These are phyloP conservation scores for Pollenia griseotomentosa DNA, from an alignment of 2,888 invertebrate genomes.

Conservation along the genomic window DNA sequence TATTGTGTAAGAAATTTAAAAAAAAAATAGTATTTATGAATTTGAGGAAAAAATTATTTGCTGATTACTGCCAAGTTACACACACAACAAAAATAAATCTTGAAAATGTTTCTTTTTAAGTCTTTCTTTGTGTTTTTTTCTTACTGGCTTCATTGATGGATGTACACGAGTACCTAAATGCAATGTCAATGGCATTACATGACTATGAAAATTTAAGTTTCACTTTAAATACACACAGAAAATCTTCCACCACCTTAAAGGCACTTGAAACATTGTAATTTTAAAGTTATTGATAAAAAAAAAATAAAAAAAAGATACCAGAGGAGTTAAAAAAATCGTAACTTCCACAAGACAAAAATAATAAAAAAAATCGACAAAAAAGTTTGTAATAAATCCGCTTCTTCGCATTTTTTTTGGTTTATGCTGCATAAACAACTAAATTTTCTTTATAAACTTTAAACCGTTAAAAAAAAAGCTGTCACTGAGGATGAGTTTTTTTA, in stretches of 20 bases:
- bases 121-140: constrained; percentile 13
- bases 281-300: constrained; percentile 59
- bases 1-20: not conserved
- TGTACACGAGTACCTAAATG: constrained; percentile 51
- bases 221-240: constrained; percentile 76
- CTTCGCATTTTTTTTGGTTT: constrained; percentile 39
- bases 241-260: constrained; percentile 11
- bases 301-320: constrained; percentile 20
- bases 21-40: constrained; percentile 1
- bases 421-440: not conserved
- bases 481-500: constrained; percentile 47
- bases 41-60: constrained; percentile 36
- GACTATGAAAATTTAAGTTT: constrained; percentile 81
- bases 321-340: constrained; percentile 7
- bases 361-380: constrained; percentile 37
- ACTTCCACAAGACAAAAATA: constrained; percentile 14
- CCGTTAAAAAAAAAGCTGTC: constrained; percentile 41
- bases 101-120: not conserved
- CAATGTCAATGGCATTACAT: constrained; percentile 76
- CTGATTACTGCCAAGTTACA: constrained; percentile 20
- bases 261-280: constrained; percentile 73
- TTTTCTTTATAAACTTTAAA: constrained; percentile 55
- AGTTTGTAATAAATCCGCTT: constrained; percentile 37
- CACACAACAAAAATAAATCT: constrained; percentile 30
- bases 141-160: constrained; percentile 29